Evolutionary conservation across 2,888 invertebrate species (phyloP), one percentile per base, ranked within the genome.

Genomic region (Pandemis heparana): DNA sequence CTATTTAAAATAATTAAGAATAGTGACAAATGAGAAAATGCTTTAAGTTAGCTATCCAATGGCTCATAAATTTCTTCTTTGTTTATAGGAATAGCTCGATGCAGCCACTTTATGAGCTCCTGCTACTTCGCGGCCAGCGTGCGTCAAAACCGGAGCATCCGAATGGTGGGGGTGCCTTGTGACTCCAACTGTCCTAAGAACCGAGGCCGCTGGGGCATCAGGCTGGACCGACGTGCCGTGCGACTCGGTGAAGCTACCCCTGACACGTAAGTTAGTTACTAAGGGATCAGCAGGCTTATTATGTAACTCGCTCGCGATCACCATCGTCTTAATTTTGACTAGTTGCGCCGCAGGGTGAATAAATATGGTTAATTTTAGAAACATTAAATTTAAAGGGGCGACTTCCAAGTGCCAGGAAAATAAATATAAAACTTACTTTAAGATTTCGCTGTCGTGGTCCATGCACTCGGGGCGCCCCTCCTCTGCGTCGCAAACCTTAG

Each of bases 61-160:
- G 4, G 43, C 43, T 48, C 6, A n/a, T 61, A 39, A 61, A 39
- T n/a, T 61, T 32, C 5, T 10, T 18, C 16, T 32, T 32, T n/a
- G 14, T 61, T 64, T 46, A 48, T 84, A 97, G 97, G 96, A 81
- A 94, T 96, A 75, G 95, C 96, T 0, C 95, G 97, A 56, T 97
- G 97, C 85, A 97, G 97, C 76, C 97, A 97, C 86, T 97, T 97
- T 84, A 95, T 97, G 94, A 97, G 97, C 79, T 96, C 96, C 7
- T 97, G 97, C 81, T 97, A 96, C 85, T 95, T 96, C 82, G 97
- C 97, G 0, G 95, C 96, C 53, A 96, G 96, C 12, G 95, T 97
- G 0, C 92, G 95, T 51, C 95, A 95, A 76, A 74, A 74, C 64
- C 63, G 82, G 60, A 93, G 94, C 39, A 89, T 95, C 69, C 94